Conservation (phyloP, 2,113 vertebrate genomes). For the Cebidichthys violaceus region DNA sequence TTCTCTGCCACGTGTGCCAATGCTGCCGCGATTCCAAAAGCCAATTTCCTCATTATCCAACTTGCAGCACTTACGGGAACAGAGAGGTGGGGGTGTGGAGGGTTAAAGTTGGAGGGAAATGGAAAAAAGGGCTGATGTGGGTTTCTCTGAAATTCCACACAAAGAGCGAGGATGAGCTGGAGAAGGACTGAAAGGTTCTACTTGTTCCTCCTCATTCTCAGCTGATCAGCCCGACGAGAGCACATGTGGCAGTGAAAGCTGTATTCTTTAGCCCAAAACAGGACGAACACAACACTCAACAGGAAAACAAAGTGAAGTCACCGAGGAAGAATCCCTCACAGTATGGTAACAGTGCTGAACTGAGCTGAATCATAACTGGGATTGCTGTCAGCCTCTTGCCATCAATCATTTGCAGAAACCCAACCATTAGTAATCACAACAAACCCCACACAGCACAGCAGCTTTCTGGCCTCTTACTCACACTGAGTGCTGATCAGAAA, state of each 20-base stretch:
- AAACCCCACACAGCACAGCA: conserved; percentile 55
- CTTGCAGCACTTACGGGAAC: conserved; percentile 68
- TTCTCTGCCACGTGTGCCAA: conserved; percentile 51
- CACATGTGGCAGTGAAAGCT: background rate
- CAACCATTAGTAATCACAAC: conserved; percentile 66
- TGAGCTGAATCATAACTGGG: conserved; percentile 62
- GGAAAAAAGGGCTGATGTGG: conserved; percentile 63
- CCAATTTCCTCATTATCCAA: conserved; percentile 67
- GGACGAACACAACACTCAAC: conserved; percentile 21
- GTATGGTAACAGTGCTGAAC: conserved; percentile 52
- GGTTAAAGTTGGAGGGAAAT: conserved; percentile 61
- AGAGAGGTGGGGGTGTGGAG: conserved; percentile 52
- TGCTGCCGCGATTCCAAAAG: conserved; percentile 48
- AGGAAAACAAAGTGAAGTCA: conserved; percentile 36
- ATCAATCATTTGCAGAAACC: conserved; percentile 57
- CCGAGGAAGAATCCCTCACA: conserved; percentile 43
- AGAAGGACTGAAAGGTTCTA: conserved; percentile 8
- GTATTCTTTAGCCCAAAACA: conserved; percentile 10
- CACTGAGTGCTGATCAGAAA: conserved; percentile 62
- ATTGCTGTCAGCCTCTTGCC: conserved; percentile 41
- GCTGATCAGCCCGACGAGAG: conserved; percentile 7
- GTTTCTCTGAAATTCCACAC: conserved; percentile 53
- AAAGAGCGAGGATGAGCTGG: conserved; percentile 35
- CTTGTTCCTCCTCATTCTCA: conserved; percentile 30
- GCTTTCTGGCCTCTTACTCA: conserved; percentile 45